Evolutionary conservation across 2,888 invertebrate species (phyloP).

Genomic region (Pantelozetes paolii): DNA sequence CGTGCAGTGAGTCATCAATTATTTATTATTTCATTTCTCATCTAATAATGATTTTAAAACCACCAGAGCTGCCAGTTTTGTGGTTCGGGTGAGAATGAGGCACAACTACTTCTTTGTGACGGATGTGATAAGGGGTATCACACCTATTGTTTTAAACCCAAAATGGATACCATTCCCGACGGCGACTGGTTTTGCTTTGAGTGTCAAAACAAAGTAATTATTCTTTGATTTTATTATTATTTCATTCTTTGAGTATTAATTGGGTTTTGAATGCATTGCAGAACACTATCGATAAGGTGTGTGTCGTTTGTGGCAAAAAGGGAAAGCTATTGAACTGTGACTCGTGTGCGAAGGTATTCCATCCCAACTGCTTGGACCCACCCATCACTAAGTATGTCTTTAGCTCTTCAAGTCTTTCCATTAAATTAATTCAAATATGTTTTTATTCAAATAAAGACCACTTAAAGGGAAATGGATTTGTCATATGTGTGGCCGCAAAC

Average conservation of each 20-base stretch:
- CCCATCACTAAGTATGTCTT: constrained; percentile 63
- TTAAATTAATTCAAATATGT: neutral
- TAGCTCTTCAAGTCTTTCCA: neutral
- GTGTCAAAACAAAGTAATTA: constrained; percentile 58
- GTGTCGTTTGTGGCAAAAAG: constrained; percentile 84
- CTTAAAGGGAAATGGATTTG: constrained; percentile 44
- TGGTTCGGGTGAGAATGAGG: constrained; percentile 91
- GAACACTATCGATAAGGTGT: constrained; percentile 84
- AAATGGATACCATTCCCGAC: constrained; percentile 92
- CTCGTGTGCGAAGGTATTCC: constrained; percentile 83
- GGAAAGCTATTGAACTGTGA: constrained; percentile 73
- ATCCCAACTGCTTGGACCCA: constrained; percentile 87
- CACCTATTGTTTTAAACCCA: constrained; percentile 96
- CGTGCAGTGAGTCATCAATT: constrained; percentile 76
- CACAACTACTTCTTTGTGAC: constrained; percentile 87
- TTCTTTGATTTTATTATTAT: neutral
- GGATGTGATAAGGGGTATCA: constrained; percentile 98
- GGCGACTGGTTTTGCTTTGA: constrained; percentile 98
- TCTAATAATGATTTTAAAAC: neutral
- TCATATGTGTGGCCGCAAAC: constrained; percentile 43
- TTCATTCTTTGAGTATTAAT: constrained; percentile 11
- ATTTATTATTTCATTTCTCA: neutral
- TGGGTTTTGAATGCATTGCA: constrained; percentile 51
- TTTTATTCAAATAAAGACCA: constrained; percentile 30
- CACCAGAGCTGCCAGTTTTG: constrained; percentile 97